Percentiles rank a stretch among this genome's conserved stretches.
These are phyloP conservation scores for Alces alces DNA, from an alignment of 2,113 vertebrate species.

Conservation along the genomic window DNA sequence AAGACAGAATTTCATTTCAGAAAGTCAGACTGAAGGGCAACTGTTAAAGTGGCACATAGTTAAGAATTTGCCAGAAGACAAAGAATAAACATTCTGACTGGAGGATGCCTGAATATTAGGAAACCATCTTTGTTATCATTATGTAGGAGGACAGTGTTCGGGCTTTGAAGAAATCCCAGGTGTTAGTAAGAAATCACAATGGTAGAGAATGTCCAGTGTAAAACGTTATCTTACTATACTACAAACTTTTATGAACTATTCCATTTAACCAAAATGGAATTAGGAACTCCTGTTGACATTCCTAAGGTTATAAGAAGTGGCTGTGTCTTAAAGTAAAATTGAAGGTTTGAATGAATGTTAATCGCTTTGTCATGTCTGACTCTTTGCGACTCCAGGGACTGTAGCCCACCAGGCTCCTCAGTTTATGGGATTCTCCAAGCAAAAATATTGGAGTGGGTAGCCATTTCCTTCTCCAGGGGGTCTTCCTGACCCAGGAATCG, in stretches of 20 bases:
- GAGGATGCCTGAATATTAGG: neutral
- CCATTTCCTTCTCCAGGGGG: neutral
- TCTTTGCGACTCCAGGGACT: neutral
- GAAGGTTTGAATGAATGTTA: neutral
- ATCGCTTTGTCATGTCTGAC: neutral
- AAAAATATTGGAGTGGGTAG: neutral
- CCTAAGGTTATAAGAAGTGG: neutral
- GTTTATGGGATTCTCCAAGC: neutral
- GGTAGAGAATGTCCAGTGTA: neutral
- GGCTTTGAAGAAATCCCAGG: slow-evolving; percentile 1
- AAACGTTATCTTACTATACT: neutral
- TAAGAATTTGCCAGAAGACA: slow-evolving; percentile 39
- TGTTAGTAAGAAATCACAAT: neutral
- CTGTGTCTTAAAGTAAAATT: slow-evolving; percentile 8
- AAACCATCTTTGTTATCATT: neutral
- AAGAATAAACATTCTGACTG: slow-evolving; percentile 25
- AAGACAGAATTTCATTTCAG: neutral
- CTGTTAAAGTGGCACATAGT: slow-evolving; percentile 8
- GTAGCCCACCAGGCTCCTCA: neutral
- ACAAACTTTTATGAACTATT: neutral
- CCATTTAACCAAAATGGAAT: slow-evolving; percentile 15
- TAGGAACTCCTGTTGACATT: neutral
- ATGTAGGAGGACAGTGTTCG: neutral
- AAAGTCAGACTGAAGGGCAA: neutral
- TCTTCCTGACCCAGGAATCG: neutral